phyloP scores from a whole-genome alignment of 2,888 invertebrate species.

The Drosophila gaucha region DNA sequence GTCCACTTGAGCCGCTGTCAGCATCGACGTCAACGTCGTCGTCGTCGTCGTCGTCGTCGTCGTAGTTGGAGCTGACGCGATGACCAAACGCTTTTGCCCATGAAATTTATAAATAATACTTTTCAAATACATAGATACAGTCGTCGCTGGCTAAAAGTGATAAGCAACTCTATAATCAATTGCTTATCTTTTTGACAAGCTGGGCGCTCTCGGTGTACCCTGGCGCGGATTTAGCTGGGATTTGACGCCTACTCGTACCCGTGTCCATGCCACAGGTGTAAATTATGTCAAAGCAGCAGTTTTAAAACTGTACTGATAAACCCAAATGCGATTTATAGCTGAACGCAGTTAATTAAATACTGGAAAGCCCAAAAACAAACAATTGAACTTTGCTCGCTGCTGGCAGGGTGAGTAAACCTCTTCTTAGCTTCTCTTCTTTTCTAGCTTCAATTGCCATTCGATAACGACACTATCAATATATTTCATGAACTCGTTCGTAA shows the following conservation, averaged over 20 bases:
- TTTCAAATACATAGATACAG: slow-evolving; percentile 25
- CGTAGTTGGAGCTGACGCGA: slow-evolving; percentile 1
- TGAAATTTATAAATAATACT: slow-evolving; percentile 46
- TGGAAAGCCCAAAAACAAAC: slow-evolving; percentile 31
- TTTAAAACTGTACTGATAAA: slow-evolving; percentile 38
- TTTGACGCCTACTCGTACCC: slow-evolving; percentile 12
- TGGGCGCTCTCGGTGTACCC: neutral
- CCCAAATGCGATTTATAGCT: slow-evolving; percentile 33
- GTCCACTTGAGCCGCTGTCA: slow-evolving; percentile 32
- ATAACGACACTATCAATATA: neutral
- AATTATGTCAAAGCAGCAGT: slow-evolving; percentile 46
- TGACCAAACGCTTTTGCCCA: slow-evolving; percentile 27
- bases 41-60: neutral
- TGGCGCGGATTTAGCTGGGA: slow-evolving; percentile 40
- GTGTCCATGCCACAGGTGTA: slow-evolving; percentile 19
- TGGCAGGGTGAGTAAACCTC: slow-evolving; percentile 26
- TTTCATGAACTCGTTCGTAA: neutral
- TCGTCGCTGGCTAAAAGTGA: slow-evolving; percentile 31
- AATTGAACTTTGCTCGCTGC: slow-evolving; percentile 22
- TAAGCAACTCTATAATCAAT: slow-evolving; percentile 46
- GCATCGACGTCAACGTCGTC: slow-evolving; percentile 22
- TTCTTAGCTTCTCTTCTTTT: neutral
- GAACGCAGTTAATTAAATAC: slow-evolving; percentile 36
- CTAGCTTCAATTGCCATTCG: neutral
- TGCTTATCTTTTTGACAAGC: slow-evolving; percentile 33